Conservation (phyloP, 2,113 vertebrate genomes). For the Heptranchias perlo region DNA sequence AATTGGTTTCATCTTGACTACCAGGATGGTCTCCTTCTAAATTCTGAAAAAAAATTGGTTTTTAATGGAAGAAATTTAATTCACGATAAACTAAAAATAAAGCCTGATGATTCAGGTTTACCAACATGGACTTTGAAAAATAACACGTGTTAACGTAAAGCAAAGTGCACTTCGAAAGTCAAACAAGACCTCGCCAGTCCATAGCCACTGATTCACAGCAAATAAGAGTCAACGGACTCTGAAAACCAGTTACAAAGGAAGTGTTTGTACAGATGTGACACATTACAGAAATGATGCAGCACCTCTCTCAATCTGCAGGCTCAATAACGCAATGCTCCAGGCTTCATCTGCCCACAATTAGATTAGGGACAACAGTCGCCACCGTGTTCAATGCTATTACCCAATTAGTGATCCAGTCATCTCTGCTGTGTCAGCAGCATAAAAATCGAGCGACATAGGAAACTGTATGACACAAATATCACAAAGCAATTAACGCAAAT, state of each 20-base stretch:
- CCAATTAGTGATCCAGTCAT: slow-evolving; percentile 25
- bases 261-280: background rate
- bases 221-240: background rate
- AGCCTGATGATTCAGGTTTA: background rate
- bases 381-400: background rate
- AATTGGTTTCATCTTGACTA: background rate
- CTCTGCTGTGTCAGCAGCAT: background rate
- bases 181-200: background rate
- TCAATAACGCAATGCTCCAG: slow-evolving; percentile 10
- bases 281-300: slow-evolving; percentile 19
- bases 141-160: background rate
- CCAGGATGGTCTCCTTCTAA: background rate
- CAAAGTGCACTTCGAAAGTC: background rate
- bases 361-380: background rate
- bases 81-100: background rate
- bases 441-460: slow-evolving; percentile 26
- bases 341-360: slow-evolving; percentile 17
- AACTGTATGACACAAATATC: slow-evolving; percentile 14
- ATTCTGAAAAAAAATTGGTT: background rate
- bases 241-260: background rate
- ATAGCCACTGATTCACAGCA: background rate
- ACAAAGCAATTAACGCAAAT: slow-evolving; percentile 33
- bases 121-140: background rate
- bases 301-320: background rate
- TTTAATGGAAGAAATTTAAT: background rate